Base-by-base conservation (phyloP, 2,888 invertebrate species). In the Lacanobia oleracea region DNA sequence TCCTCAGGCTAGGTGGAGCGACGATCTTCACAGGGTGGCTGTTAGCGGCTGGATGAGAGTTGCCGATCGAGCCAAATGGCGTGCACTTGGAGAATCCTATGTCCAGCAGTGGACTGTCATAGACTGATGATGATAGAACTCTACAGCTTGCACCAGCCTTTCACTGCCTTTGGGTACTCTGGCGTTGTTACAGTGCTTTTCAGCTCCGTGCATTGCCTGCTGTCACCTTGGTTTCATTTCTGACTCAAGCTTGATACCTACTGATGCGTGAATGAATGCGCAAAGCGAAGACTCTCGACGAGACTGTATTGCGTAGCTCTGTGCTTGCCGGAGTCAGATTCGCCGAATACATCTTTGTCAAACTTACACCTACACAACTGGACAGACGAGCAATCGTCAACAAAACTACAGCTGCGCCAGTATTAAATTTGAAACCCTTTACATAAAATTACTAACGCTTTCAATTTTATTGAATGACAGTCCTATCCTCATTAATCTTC, bases 401-500 rank as follows among this genome's bases (percentile, higher is more conserved):
- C 16, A 40, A 69, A n/a, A 40, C 37, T 37, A 43, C 5, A 66
- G 40, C 40, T 40, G 40, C 40, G 9, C 45, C 48, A 27, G 16
- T 16, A 54, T 10, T 5, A 2, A 53, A 27, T 40, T 50, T 12
- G 12, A 50, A 4, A 63, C 0, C 27, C 12, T 60, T 59, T 51
- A 64, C 48, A 51, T 56, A 27, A 62, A 70, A 54, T 56, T 73
- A 95, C 96, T 96, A 93, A 98, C 97, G 89, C 96, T 97, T 91
- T 97, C 97, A 75, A 98, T 97, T 88, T 97, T 96, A 91, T 98
- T 98, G 88, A 97, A 97, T 6, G 97, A 97, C 23, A 98, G 96
- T 76, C 97, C 97, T 51, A 98, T 96, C 72, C 97, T 96, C 88
- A 97, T 96, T 54, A 98, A 91, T 79, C 96, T 96, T 69, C 96